Evolutionary conservation across 2,797 vertebrate species (phyloP).

Genomic region (Staurois parvus): DNA sequence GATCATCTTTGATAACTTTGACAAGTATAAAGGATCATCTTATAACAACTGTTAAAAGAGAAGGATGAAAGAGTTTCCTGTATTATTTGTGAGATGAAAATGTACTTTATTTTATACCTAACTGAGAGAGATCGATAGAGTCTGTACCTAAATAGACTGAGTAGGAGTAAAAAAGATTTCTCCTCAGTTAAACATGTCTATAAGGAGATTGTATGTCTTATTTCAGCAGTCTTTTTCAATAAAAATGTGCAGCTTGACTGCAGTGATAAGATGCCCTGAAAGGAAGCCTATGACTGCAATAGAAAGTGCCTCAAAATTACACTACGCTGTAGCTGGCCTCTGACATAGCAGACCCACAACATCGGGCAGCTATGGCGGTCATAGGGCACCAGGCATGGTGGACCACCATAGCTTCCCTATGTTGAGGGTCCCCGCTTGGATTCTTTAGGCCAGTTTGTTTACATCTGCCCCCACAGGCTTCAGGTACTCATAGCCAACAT

Average conservation of each 20-base stretch:
- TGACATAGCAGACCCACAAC: too few species aligned
- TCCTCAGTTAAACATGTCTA: neutral
- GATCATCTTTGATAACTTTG: constrained; percentile 62
- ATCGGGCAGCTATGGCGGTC: too few species aligned
- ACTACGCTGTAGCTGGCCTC: too few species aligned
- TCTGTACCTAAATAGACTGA: neutral
- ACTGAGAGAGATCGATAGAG: constrained; percentile 52
- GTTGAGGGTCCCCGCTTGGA: too few species aligned
- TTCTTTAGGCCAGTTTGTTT: too few species aligned
- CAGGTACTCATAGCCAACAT: too few species aligned
- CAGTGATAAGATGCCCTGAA: neutral
- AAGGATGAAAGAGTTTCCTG: constrained; percentile 56
- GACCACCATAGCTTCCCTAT: too few species aligned
- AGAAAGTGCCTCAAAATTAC: neutral
- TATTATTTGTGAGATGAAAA: constrained; percentile 58
- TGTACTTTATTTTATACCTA: constrained; percentile 38
- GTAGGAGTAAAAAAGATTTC: neutral
- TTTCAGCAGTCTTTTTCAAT: neutral
- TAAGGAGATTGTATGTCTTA: neutral
- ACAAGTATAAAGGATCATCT: constrained; percentile 62
- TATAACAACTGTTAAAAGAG: constrained; percentile 52
- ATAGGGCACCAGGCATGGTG: too few species aligned
- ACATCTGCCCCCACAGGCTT: too few species aligned
- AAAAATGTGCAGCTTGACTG: neutral
- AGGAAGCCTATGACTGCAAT: neutral